These are phyloP conservation scores for Drosophila varians DNA, from an alignment of 1,140 invertebrate genomes.

Conservation along the genomic window DNA sequence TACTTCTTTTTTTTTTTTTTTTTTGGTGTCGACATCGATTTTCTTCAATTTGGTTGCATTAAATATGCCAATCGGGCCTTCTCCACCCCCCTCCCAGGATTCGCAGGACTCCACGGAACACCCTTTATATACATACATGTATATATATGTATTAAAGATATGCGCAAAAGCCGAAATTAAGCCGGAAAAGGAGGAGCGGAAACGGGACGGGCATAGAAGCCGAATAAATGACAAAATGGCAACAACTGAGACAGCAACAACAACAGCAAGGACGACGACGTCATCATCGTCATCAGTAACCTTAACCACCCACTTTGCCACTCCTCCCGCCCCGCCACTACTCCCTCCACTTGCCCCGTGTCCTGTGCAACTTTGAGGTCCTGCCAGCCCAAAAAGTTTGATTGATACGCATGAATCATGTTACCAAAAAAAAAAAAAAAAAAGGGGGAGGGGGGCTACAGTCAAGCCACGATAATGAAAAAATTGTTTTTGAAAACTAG, in stretches of 20 bases:
- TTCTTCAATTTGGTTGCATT: conserved; percentile 49
- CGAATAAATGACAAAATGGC: conserved; percentile 53
- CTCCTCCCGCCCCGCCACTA: neutral
- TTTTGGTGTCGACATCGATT: conserved; percentile 64
- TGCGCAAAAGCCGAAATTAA: conserved; percentile 37
- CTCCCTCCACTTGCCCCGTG: neutral
- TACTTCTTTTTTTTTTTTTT: conserved; percentile 26
- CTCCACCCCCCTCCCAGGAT: neutral
- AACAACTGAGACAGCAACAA: conserved; percentile 21
- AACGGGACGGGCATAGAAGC: conserved; percentile 33
- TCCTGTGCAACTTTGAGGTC: neutral
- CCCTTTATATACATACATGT: neutral
- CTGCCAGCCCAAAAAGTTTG: conserved; percentile 56
- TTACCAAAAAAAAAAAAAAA: conserved; percentile 3
- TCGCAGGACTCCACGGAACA: neutral
- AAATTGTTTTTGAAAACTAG: no score
- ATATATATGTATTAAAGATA: neutral
- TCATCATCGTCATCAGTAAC: conserved; percentile 25
- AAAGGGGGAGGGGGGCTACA: conserved; percentile 40
- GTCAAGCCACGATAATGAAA: neutral
- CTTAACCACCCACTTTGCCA: neutral
- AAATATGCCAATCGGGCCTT: conserved; percentile 45
- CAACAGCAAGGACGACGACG: conserved; percentile 12
- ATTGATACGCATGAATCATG: conserved; percentile 76
- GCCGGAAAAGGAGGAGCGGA: conserved; percentile 21